Percentiles rank a stretch among this genome's conserved stretches.
These are phyloP conservation scores for Myotis yumanensis DNA, from an alignment of 2,113 vertebrate species.

Conservation along the genomic window DNA sequence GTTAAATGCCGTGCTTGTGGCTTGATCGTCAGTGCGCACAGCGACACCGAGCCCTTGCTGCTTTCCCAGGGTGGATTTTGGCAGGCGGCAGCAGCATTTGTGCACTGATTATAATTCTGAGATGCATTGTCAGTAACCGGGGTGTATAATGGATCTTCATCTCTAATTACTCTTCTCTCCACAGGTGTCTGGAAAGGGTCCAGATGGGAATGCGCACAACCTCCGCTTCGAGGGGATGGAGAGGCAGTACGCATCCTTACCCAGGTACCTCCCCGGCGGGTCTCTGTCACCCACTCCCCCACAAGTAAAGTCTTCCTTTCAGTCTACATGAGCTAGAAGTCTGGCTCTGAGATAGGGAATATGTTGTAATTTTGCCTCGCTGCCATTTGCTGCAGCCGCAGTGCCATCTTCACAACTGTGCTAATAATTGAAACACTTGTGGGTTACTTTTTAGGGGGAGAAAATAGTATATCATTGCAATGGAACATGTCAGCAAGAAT, in stretches of 20 bases:
- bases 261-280: slow-evolving; percentile 85
- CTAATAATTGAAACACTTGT: slow-evolving; percentile 80
- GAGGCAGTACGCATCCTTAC: slow-evolving; percentile 86
- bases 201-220: slow-evolving; percentile 84
- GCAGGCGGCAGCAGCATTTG: slow-evolving; percentile 78
- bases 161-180: slow-evolving; percentile 85
- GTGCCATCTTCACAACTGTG: slow-evolving; percentile 73
- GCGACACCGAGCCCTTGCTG: slow-evolving; percentile 53
- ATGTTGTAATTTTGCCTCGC: slow-evolving; percentile 68
- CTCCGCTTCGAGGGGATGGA: slow-evolving; percentile 90
- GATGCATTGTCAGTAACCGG: slow-evolving; percentile 82
- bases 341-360: slow-evolving; percentile 49
- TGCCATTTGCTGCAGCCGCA: slow-evolving; percentile 72
- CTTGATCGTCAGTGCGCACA: slow-evolving; percentile 25
- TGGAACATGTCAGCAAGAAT: slow-evolving; percentile 81
- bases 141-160: slow-evolving; percentile 83
- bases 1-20: slow-evolving; percentile 65
- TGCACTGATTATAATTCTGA: slow-evolving; percentile 80
- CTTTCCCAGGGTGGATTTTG: slow-evolving; percentile 81
- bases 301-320: slow-evolving; percentile 43
- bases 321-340: slow-evolving; percentile 66
- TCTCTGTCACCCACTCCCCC: background rate
- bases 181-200: slow-evolving; percentile 90
- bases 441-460: slow-evolving; percentile 66
- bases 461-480: slow-evolving; percentile 69